Evolutionary conservation across 2,113 vertebrate genomes (phyloP).

Genomic region (Forbesichthys papilliferus): DNA sequence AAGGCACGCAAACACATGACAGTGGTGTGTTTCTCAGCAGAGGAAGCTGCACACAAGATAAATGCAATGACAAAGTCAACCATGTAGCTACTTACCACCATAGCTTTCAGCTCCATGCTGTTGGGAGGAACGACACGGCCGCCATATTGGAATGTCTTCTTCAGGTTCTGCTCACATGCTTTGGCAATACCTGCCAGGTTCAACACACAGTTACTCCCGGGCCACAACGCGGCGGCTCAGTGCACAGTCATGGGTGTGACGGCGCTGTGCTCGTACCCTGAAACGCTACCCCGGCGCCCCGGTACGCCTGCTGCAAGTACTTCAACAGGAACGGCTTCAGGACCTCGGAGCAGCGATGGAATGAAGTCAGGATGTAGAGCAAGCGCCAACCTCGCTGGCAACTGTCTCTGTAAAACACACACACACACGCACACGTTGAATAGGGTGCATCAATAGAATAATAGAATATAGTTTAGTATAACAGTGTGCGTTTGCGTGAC

Average conservation of each 20-base stretch:
- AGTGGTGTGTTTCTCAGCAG: not conserved
- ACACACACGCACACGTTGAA: constrained; percentile 7
- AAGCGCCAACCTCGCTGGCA: constrained; percentile 94
- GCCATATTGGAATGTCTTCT: constrained; percentile 86
- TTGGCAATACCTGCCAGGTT: constrained; percentile 84
- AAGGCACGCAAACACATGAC: not conserved
- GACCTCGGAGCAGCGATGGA: constrained; percentile 88
- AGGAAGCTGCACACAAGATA: not conserved
- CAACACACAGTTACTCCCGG: not conserved
- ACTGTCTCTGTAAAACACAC: constrained; percentile 83
- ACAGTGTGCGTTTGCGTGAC: constrained; percentile 32
- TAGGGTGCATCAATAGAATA: not conserved
- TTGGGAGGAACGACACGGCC: constrained; percentile 86
- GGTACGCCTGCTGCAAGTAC: constrained; percentile 82
- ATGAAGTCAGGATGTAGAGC: constrained; percentile 89
- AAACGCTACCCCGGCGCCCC: constrained; percentile 79
- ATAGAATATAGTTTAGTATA: not conserved
- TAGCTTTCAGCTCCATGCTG: constrained; percentile 90
- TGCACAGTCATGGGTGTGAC: constrained; percentile 1
- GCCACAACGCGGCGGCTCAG: not conserved
- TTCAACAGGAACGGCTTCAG: constrained; percentile 84
- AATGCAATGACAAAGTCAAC: not conserved
- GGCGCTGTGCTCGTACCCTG: constrained; percentile 78
- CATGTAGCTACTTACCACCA: constrained; percentile 83
- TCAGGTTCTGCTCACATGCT: constrained; percentile 91